Conservation (phyloP, 2,113 vertebrate genomes). For the Chiloscyllium plagiosum region DNA sequence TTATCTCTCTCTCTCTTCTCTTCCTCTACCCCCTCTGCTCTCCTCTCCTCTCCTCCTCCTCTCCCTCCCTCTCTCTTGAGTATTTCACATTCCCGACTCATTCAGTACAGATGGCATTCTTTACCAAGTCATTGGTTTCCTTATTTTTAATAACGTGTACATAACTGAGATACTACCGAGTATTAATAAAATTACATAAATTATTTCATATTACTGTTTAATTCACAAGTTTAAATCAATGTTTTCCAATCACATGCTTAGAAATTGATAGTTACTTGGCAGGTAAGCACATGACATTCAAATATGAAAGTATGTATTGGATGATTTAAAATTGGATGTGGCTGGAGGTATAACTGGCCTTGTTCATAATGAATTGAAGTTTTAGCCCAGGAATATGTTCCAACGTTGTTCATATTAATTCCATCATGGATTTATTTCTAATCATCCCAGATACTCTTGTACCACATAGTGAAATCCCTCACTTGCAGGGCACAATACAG, state of each 20-base stretch:
- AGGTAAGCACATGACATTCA: not conserved
- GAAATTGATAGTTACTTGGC: not conserved
- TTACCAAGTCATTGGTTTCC: not conserved
- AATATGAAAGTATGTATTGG: not conserved
- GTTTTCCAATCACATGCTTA: not conserved
- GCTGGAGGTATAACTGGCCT: not conserved
- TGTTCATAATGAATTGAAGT: not conserved
- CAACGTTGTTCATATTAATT: not conserved
- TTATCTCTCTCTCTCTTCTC: too few relatives aligned
- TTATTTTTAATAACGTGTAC: constrained; percentile 30
- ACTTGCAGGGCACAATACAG: not conserved
- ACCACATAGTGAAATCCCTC: not conserved
- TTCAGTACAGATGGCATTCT: not conserved
- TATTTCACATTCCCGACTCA: not conserved
- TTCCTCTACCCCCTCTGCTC: too few relatives aligned
- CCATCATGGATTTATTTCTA: not conserved
- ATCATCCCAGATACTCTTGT: not conserved
- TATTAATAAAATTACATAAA: constrained; percentile 19
- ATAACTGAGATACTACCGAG: not conserved
- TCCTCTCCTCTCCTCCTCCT: too few relatives aligned
- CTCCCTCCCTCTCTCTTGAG: not conserved
- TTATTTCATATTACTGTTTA: not conserved
- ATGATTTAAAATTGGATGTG: not conserved
- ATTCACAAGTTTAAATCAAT: not conserved
- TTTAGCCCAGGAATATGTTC: not conserved